These are phyloP conservation scores for Crypturellus undulatus DNA, from an alignment of 2,113 vertebrate species.

Conservation along the genomic window DNA sequence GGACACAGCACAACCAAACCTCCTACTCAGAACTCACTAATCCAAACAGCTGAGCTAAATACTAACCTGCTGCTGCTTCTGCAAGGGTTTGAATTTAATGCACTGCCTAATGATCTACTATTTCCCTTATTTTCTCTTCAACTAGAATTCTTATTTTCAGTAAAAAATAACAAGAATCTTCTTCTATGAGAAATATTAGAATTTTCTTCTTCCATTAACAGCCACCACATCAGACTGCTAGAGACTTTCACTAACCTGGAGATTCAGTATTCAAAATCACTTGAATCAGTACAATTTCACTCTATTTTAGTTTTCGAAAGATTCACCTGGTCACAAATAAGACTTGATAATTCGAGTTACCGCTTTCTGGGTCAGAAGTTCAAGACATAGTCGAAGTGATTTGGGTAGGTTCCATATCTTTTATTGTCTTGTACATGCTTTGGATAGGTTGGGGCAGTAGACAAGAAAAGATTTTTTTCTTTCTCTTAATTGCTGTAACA, in stretches of 20 bases:
- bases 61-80: neutral
- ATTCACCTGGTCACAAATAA: neutral
- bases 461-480: neutral
- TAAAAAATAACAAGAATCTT: neutral
- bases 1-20: neutral
- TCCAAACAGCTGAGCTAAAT: neutral
- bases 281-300: neutral
- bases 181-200: neutral
- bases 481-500: neutral
- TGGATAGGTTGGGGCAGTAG: neutral
- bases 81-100: neutral
- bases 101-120: neutral
- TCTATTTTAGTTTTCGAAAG: neutral
- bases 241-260: neutral
- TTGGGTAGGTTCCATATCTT: neutral
- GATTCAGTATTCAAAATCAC: neutral
- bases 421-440: neutral
- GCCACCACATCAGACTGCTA: accelerated
- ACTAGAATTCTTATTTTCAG: neutral
- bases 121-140: neutral
- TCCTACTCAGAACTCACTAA: neutral
- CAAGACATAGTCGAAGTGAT: neutral
- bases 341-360: neutral
- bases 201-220: neutral
- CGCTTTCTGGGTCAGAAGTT: neutral